Base-by-base conservation (phyloP, 2,797 vertebrate genomes). In the Danio jaintianensis region DNA sequence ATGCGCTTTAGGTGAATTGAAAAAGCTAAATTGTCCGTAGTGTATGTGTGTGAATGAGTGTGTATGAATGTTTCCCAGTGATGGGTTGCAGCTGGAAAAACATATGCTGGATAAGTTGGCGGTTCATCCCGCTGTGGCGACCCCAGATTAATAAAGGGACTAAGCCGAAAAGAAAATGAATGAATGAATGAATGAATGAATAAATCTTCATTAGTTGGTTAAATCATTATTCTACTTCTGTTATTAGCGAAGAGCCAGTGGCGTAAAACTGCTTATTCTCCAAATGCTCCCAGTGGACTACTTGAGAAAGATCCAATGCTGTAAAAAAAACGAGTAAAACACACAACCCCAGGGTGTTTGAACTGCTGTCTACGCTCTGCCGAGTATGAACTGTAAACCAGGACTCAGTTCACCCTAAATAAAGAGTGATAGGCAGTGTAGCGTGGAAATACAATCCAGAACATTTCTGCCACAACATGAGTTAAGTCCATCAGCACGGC, bases 361-460 rank as follows among this genome's bases (percentile, higher is more conserved):
- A 78, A 59, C 16, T 40, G 75, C 29, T 59, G 22, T 50, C 9
- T 61, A 50, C 40, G 64, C 53, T 78, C 53, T 48, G 42, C 59
- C 12, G 1, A 48, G 22, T 40, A 69, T 69, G 12, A 78, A 69
- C 22, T 48, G 53, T 69, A 78, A 69, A 50, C 42, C 45, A 76
- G 43, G 76, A 29, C 38, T 66, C 20, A 5, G 50, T 56, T 67
- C 38, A 48, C 20, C 43, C 40, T 36, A 58, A 55, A 77, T 62
- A 13, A 64, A 64, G 48, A 43, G 74, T 45, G 47, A 75, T 42
- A 42, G 36, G 48, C 48, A 64, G 61, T 13, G 42, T 48, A 38
- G 64, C 12, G 6, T 78, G 29, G n/a, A 40, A 78, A 78, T 69
- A 6, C n/a, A 68, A 50, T 78, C 53, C 64, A 69, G 75, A 69